Base-by-base conservation (phyloP, 2,113 vertebrate genomes). In the Dinomys branickii region DNA sequence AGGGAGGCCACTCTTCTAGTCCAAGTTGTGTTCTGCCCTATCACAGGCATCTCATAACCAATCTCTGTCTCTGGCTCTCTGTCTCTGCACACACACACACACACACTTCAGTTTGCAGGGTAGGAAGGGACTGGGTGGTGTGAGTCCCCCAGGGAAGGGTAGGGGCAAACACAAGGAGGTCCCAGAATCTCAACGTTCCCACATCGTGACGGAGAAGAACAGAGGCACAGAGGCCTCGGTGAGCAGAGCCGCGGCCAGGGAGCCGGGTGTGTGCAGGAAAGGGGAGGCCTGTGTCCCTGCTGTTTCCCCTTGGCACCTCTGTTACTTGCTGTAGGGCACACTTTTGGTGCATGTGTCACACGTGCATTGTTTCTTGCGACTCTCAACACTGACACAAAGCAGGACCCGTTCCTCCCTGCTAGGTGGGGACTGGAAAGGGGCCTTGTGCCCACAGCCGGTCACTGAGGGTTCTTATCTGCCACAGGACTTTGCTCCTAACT, bases 191-290 rank as follows among this genome's bases (percentile, higher is more conserved):
- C n/a, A n/a, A n/a, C n/a, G n/a, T n/a, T n/a, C n/a, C n/a, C n/a
- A n/a, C 63, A 91, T 50, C 63, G 87, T 96, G 77, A 94, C 44
- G 93, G 80, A 69, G 95, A 77, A 75, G 94, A 80, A 96, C 58
- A 97, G 52, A 85, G 81, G 22, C 38, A 1, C 50, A 44, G 69
- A 83, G 44, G 82, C 44, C 52, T 97, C 84, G 95, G 83, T 50
- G 17, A 61, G 24, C 0, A 0, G 71, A 33, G 47, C 81, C 11
- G 26, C 52, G 41, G 63, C 41, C 19, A 0, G 80, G 56, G 50
- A 59, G n/a, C 50, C 4, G 28, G 12, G 4, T 0, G 6, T 44
- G 54, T n/a, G 3, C 0, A 0, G 54, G 81, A 44, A 54, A 54
- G 26, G 44, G 50, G 38, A 56, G 20, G 65, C 90, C 44, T 7